phyloP scores from a whole-genome alignment of 2,113 vertebrate genomes.

The Helogale parvula region DNA sequence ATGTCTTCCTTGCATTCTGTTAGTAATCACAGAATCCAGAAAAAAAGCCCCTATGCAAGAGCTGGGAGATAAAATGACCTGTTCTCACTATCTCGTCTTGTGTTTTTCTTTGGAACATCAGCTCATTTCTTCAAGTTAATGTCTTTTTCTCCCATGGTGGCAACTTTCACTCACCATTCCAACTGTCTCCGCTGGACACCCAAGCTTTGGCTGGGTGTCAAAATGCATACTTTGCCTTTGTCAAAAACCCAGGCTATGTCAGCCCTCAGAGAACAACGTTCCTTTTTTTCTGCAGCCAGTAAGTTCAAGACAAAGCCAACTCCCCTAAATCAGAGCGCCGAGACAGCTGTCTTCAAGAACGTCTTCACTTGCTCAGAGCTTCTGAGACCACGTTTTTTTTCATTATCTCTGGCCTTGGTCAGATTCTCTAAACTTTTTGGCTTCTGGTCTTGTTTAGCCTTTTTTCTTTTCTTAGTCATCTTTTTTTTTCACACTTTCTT shows the following conservation, averaged over 20 bases:
- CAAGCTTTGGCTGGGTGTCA: neutral
- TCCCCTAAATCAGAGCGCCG: neutral
- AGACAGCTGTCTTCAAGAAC: neutral
- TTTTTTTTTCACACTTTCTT: neutral
- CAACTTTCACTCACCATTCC: neutral
- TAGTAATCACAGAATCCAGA: neutral
- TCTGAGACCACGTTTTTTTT: neutral
- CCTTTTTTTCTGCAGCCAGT: neutral
- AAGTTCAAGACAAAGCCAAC: neutral
- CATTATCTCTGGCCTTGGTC: neutral
- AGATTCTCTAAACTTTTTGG: neutral
- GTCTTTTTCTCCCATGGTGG: neutral
- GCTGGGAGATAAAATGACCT: neutral
- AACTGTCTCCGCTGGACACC: neutral
- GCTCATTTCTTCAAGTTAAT: neutral
- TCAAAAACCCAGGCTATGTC: neutral
- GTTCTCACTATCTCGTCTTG: neutral
- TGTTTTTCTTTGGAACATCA: neutral
- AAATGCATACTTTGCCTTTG: neutral
- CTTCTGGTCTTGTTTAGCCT: neutral
- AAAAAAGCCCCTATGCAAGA: neutral
- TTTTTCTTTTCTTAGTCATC: conserved; percentile 20
- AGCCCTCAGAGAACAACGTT: neutral
- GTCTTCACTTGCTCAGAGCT: neutral
- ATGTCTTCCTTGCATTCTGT: neutral